Percentiles rank a stretch among this genome's conserved stretches.
Evolutionary conservation across 2,888 invertebrate species (phyloP).

Genomic region (Cloeon dipterum): DNA sequence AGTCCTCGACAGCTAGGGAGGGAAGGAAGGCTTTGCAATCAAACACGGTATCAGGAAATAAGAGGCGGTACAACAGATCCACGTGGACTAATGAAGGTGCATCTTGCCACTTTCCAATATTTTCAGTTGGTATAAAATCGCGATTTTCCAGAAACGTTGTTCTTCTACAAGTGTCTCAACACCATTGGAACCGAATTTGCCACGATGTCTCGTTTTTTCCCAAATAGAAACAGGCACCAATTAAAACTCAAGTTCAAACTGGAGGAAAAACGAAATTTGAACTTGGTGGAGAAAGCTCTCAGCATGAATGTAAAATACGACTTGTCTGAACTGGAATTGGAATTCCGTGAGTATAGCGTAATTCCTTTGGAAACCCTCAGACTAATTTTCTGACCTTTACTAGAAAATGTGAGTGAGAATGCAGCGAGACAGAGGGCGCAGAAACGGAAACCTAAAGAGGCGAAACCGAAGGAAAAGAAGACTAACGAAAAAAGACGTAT

Average conservation of each 20-base stretch:
- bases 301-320: not conserved
- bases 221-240: conserved; percentile 52
- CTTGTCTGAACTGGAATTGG: not conserved
- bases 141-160: conserved; percentile 42
- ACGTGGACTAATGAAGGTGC: conserved; percentile 39
- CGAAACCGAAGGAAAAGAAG: too few species aligned
- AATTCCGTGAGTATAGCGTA: not conserved
- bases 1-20: conserved; percentile 39
- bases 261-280: conserved; percentile 58
- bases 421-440: not conserved
- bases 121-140: not conserved
- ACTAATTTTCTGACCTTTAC: too few species aligned
- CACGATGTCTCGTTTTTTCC: conserved; percentile 64
- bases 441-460: too few species aligned
- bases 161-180: conserved; percentile 75
- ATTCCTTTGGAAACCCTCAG: too few species aligned
- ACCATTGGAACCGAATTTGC: conserved; percentile 84
- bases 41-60: conserved; percentile 31
- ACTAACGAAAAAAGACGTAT: too few species aligned
- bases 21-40: conserved; percentile 27
- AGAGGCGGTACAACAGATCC: conserved; percentile 37
- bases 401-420: not conserved
- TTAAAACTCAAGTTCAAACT: conserved; percentile 83
- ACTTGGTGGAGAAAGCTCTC: conserved; percentile 50
- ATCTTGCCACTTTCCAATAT: not conserved